Percentiles rank a stretch among this genome's conserved stretches.
Conservation (phyloP, 2,797 vertebrate genomes). For the Coregonus suidteri region DNA sequence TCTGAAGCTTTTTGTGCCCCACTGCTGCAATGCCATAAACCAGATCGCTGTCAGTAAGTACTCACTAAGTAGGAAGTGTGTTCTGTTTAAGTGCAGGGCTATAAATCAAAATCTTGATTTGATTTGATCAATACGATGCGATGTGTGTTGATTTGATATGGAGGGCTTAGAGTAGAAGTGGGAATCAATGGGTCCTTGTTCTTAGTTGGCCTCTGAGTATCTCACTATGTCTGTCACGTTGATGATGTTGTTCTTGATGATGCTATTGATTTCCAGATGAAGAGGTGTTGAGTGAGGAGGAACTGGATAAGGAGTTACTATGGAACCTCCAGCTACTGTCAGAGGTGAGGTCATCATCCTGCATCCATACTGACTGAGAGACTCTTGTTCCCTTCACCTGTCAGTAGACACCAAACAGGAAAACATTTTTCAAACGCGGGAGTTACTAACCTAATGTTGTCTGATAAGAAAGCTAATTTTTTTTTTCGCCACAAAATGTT, state of each 20-base stretch:
- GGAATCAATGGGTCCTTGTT: too few relatives aligned
- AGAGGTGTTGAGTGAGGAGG: constrained; percentile 91
- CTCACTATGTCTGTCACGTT: constrained; percentile 4
- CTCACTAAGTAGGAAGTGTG: not conserved
- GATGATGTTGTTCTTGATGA: constrained; percentile 6
- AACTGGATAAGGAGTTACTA: constrained; percentile 94
- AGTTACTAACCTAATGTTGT: too few relatives aligned
- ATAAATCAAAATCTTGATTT: not conserved
- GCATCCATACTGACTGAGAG: not conserved
- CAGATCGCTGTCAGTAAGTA: constrained; percentile 94
- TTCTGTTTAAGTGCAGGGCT: not conserved
- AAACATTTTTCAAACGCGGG: too few relatives aligned
- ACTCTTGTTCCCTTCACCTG: not conserved
- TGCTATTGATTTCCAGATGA: constrained; percentile 81
- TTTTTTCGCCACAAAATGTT: too few relatives aligned
- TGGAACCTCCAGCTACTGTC: constrained; percentile 97
- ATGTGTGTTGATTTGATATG: too few relatives aligned
- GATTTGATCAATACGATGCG: too few relatives aligned
- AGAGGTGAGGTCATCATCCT: constrained; percentile 80
- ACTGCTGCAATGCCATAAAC: constrained; percentile 90
- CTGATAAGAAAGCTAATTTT: too few relatives aligned
- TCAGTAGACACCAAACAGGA: not conserved
- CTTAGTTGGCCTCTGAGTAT: too few relatives aligned
- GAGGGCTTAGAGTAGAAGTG: too few relatives aligned
- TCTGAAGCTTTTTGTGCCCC: constrained; percentile 92